phyloP scores from a whole-genome alignment of 2,888 invertebrate genomes.

The Cepaea hortensis region DNA sequence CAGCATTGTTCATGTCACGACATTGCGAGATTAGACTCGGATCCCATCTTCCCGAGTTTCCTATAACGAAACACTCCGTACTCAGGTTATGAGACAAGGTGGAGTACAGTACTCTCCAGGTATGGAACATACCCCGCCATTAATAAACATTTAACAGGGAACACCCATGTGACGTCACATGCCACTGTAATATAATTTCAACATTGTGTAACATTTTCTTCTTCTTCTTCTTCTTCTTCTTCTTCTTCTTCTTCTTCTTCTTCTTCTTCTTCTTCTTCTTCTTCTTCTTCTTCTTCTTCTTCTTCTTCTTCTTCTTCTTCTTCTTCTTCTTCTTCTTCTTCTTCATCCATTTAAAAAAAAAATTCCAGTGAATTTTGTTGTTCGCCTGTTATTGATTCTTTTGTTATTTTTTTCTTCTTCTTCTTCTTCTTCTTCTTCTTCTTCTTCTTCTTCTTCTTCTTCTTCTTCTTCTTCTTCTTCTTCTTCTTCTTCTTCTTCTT shows the following conservation, averaged over 20 bases:
- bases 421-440: constrained; percentile 1
- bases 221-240: constrained; percentile 15
- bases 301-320: neutral
- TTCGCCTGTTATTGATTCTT: neutral
- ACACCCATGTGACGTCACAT: no score
- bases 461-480: constrained; percentile 15
- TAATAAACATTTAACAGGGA: no score
- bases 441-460: constrained; percentile 13
- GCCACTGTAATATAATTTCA: no score
- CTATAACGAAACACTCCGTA: no score
- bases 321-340: neutral
- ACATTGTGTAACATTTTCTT: neutral
- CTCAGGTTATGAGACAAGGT: no score
- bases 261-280: constrained; percentile 23
- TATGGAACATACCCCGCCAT: no score
- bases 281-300: constrained; percentile 16
- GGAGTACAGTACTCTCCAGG: no score
- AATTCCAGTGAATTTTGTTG: no score
- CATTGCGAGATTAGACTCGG: no score
- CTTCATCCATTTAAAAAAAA: no score
- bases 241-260: constrained; percentile 2
- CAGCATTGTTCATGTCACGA: no score
- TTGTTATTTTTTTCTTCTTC: neutral
- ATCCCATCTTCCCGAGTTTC: no score
- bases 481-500: constrained; percentile 26